Base-by-base conservation (phyloP, 2,797 vertebrate genomes). In the Cyclopterus lumpus region DNA sequence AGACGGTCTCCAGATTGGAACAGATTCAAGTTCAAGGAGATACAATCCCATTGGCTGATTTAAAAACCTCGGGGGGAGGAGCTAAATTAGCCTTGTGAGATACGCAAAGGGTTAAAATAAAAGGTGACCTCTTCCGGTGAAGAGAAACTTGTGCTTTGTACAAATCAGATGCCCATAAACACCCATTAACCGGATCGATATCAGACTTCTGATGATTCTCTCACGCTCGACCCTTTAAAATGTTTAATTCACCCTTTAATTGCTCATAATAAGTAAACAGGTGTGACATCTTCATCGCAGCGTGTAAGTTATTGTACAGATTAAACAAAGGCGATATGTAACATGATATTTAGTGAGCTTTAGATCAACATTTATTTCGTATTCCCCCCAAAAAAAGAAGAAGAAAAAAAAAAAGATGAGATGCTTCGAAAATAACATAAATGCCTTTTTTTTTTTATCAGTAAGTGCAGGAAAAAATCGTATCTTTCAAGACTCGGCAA, bases 11-110 rank as follows among this genome's bases (percentile, higher is more conserved):
- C 12, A 62, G 58, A 67, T 7, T 36, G 65, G 58, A 75, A 46
- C 68, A 46, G 57, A 79, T 51, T 66, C 67, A 49, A 76, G 59
- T 77, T 80, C 22, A 63, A 75, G 36, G 24, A 68, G 64, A 60
- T 55, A 78, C 6, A 34, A 51, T 65, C 62, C 59, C 49, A 63
- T 76, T 77, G 76, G 73, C 46, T 44, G 26, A 40, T 40, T 58
- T 55, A 32, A n/a, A n/a, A 66, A 66, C n/a, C 6, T 32, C 0
- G 24, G 44, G 59, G 14, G 71, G 75, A 0, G 80, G 61, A 8
- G 64, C 55, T 61, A 24, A 57, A 9, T 11, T 24, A 54, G 24
- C 26, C 4, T n/a, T n/a, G n/a, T n/a, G n/a, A n/a, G n/a, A 11
- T 40, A 22, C 2, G 3, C 1, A 14, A 20, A 9, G 65, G 40